Percentiles rank a stretch among this genome's conserved stretches.
Conservation (phyloP, 1,140 invertebrate genomes). For the Dinoponera quadriceps region DNA sequence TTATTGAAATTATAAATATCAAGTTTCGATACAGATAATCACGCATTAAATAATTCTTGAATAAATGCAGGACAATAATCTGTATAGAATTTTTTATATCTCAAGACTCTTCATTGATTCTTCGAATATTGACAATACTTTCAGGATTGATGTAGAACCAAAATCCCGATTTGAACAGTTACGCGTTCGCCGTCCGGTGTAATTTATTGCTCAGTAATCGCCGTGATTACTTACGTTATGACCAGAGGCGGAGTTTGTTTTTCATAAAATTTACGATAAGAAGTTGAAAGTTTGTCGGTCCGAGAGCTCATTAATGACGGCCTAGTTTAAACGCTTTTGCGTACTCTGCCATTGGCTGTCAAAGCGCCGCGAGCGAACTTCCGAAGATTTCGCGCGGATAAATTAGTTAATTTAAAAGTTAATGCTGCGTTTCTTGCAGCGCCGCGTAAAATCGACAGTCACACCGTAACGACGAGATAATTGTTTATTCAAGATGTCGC, state of each 20-base stretch:
- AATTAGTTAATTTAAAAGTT: constrained; percentile 54
- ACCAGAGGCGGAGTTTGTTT: constrained; percentile 10
- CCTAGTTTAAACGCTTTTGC: constrained; percentile 33
- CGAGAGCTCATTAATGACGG: constrained; percentile 12
- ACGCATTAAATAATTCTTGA: no score
- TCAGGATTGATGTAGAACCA: no score
- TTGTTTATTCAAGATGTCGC: constrained; percentile 25
- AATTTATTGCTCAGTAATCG: neutral
- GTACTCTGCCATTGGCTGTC: constrained; percentile 26
- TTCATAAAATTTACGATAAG: constrained; percentile 46
- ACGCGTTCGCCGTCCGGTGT: neutral
- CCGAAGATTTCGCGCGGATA: neutral
- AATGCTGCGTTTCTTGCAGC: neutral
- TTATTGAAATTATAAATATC: no score
- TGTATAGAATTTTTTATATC: no score
- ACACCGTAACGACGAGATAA: neutral
- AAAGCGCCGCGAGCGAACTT: constrained; percentile 18
- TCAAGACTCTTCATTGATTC: no score
- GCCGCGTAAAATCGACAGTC: neutral
- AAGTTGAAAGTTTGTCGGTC: constrained; percentile 29
- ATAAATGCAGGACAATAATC: no score
- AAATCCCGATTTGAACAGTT: no score
- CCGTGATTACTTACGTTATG: constrained; percentile 25
- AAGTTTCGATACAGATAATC: no score
- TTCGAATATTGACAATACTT: no score